Base-by-base conservation (phyloP, 2,797 vertebrate species). In the Carduelis carduelis region DNA sequence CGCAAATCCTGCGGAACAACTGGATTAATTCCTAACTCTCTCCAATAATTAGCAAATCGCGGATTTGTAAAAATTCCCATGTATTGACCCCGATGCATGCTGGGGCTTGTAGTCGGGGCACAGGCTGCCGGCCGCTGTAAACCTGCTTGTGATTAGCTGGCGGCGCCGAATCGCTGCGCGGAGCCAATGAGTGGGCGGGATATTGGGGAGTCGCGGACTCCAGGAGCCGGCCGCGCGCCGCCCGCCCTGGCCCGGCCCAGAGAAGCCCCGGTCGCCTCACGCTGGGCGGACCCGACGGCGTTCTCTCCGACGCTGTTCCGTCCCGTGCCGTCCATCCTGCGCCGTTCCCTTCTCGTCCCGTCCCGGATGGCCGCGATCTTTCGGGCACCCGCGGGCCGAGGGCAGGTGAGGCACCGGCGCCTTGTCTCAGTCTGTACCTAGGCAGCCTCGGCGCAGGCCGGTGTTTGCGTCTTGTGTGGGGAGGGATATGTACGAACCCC, bases 241-340 rank as follows among this genome's bases (percentile, higher is more conserved):
- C 4, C 18, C 1, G 21, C 32, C 5, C 4, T 1, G 7, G 18
- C 1, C 2, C 1, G 34, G 43, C 3, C 3, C 19, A 1, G 7
- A 14, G 59, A 3, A 35, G 44, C 12, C 1, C 15, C 8, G 1
- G 12, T 4, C 2, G 21, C 21, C 6, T 64, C 15, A 1, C 41
- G 3, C 3, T 2, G 18, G 21, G 32, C 8, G 17, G 53, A 4
- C 2, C 5, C 1, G 28, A 0, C 10, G 2, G 8, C 0, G 26
- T 11, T 9, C 20, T 7, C 11, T 44, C 3, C 4, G 11, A 6
- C 0, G 10, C 35, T 6, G 22, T 11, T 8, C 56, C 11, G 27
- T 2, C 20, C 20, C 28, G 8, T 53, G 50, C 50, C 9, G 30
- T 32, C 30, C 20, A 21, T 9, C 35, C 11, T 27, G 41, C 41